Evolutionary conservation across 2,113 vertebrate genomes (phyloP).

Genomic region (Catharus minimus): DNA sequence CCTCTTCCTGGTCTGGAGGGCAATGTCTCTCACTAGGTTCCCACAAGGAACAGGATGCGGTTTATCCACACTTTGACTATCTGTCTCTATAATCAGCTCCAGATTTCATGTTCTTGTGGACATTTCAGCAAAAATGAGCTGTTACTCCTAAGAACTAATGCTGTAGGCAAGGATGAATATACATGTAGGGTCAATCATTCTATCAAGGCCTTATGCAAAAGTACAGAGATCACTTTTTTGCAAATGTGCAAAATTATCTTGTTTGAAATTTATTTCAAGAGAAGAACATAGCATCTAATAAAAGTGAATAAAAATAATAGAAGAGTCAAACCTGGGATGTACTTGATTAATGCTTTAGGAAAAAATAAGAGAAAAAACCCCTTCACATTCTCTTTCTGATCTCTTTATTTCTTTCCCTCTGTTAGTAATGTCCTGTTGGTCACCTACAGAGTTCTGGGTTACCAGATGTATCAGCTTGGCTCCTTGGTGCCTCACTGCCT

Average conservation of each 20-base stretch:
- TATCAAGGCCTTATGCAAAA: neutral
- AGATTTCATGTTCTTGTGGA: neutral
- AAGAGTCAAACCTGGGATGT: neutral
- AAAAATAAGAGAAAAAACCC: neutral
- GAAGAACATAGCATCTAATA: neutral
- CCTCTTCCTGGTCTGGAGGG: neutral
- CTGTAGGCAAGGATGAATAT: neutral
- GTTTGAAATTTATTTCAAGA: neutral
- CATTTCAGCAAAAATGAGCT: neutral
- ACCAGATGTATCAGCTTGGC: neutral
- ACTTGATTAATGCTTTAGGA: neutral
- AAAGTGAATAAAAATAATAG: neutral
- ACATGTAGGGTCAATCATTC: neutral
- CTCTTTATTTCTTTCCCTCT: neutral
- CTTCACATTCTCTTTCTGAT: neutral
- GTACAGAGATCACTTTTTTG: neutral
- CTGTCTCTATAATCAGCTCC: neutral
- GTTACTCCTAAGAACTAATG: neutral
- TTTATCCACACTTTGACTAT: neutral
- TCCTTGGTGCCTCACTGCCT: neutral
- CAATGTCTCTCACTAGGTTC: neutral
- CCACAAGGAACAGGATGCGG: neutral
- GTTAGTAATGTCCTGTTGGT: neutral
- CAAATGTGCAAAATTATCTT: neutral
- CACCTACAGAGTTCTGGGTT: neutral